phyloP scores from a whole-genome alignment of 2,888 invertebrate species.

The Torymus auratus region DNA sequence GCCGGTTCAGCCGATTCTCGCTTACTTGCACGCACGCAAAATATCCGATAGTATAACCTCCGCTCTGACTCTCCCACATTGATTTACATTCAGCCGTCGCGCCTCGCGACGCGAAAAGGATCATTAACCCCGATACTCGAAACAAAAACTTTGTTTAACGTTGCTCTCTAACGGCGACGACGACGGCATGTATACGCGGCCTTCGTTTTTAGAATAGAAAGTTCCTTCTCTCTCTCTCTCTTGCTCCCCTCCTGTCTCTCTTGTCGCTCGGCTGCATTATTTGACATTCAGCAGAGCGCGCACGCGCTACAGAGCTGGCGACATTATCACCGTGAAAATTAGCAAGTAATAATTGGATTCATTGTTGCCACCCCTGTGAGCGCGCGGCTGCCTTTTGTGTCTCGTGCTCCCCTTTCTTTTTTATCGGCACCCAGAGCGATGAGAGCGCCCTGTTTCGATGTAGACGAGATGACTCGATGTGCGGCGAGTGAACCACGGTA shows the following conservation, averaged over 20 bases:
- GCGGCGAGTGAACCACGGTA: too few species aligned
- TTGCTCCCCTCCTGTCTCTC: neutral
- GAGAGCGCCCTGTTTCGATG: too few species aligned
- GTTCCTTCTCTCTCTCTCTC: slow-evolving; percentile 61
- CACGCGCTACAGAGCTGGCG: slow-evolving; percentile 28
- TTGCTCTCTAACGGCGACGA: slow-evolving; percentile 25
- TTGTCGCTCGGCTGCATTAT: slow-evolving; percentile 63
- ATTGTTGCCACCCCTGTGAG: slow-evolving; percentile 52
- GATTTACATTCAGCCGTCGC: too few species aligned
- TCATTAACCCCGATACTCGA: slow-evolving; percentile 9
- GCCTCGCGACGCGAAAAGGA: neutral
- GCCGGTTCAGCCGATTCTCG: too few species aligned
- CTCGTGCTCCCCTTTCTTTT: too few species aligned
- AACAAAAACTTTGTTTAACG: slow-evolving; percentile 30
- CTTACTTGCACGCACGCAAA: too few species aligned
- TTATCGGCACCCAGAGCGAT: too few species aligned
- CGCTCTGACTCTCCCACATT: too few species aligned
- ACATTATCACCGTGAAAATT: slow-evolving; percentile 68
- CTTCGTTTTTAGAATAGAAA: slow-evolving; percentile 67
- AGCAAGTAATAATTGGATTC: slow-evolving; percentile 66
- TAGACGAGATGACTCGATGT: too few species aligned
- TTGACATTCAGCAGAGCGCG: slow-evolving; percentile 67
- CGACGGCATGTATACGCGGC: neutral
- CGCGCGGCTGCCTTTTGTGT: neutral
- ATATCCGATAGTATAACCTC: too few species aligned